A percentile compares a stretch with the other conserved stretches of the same genome.
Conservation (phyloP, 1,140 invertebrate species). For the Drosophila pallidifrons region DNA sequence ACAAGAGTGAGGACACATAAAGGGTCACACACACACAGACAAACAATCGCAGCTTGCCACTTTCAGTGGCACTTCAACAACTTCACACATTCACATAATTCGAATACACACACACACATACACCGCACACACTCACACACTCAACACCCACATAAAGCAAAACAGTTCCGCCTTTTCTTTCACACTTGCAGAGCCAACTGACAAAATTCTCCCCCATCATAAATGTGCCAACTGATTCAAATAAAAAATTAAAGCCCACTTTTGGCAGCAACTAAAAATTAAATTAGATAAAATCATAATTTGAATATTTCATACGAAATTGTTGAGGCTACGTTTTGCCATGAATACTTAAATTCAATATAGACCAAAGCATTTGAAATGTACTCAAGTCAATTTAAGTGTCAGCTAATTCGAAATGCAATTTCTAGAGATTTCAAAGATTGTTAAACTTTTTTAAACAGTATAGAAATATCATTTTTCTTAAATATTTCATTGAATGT, state of each 20-base stretch:
- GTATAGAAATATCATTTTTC: too few relatives aligned
- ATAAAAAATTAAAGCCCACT: neutral
- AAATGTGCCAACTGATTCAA: neutral
- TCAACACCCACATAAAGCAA: neutral
- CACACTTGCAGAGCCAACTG: slow-evolving; percentile 25
- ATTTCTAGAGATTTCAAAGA: too few relatives aligned
- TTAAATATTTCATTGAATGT: too few relatives aligned
- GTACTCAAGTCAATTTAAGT: too few relatives aligned
- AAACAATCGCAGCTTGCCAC: slow-evolving; percentile 56
- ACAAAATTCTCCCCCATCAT: neutral
- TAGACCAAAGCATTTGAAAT: too few relatives aligned
- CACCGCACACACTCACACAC: slow-evolving; percentile 2
- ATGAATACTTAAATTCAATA: too few relatives aligned
- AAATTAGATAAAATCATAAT: too few relatives aligned
- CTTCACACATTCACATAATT: slow-evolving; percentile 11
- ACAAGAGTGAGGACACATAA: slow-evolving; percentile 39
- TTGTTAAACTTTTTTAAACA: too few relatives aligned
- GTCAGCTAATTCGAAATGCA: too few relatives aligned
- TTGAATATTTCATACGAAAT: too few relatives aligned
- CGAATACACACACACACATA: slow-evolving; percentile 14
- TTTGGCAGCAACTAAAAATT: slow-evolving; percentile 2
- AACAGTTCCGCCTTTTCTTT: slow-evolving; percentile 4
- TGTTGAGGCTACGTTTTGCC: too few relatives aligned
- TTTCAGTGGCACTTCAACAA: slow-evolving; percentile 45
- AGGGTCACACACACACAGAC: slow-evolving; percentile 39